phyloP scores from a whole-genome alignment of 2,113 vertebrate genomes.

The Gulo gulo region DNA sequence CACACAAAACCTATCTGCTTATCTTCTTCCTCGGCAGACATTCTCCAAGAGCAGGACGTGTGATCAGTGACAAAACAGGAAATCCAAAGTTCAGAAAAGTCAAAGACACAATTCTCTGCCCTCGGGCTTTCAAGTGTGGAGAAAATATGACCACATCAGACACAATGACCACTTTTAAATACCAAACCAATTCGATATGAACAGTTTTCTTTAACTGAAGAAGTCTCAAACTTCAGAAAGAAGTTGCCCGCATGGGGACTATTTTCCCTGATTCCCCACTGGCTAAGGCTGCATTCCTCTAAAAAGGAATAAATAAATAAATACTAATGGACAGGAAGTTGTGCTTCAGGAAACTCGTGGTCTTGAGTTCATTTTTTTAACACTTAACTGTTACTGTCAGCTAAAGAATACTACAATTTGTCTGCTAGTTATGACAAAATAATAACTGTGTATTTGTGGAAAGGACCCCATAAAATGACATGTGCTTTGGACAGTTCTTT shows the following conservation, averaged over 20 bases:
- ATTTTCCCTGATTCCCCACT: conserved; percentile 56
- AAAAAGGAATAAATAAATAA: conserved; percentile 24
- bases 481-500: neutral
- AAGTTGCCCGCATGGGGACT: conserved; percentile 53
- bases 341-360: conserved; percentile 43
- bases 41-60: neutral
- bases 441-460: neutral
- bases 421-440: conserved; percentile 20
- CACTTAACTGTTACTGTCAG: neutral
- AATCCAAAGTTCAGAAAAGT: conserved; percentile 55
- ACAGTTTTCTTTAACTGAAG: conserved; percentile 38
- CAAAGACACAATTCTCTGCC: neutral
- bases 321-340: conserved; percentile 27
- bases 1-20: neutral
- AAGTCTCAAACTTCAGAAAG: conserved; percentile 65
- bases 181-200: neutral
- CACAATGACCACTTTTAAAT: neutral
- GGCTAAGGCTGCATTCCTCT: conserved; percentile 61
- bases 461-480: neutral
- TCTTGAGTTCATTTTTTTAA: conserved; percentile 64
- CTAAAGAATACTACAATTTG: conserved; percentile 45
- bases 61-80: conserved; percentile 62
- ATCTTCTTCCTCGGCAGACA: neutral
- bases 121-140: neutral
- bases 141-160: neutral